phyloP scores from a whole-genome alignment of 2,797 vertebrate species.

The Notamacropus eugenii region DNA sequence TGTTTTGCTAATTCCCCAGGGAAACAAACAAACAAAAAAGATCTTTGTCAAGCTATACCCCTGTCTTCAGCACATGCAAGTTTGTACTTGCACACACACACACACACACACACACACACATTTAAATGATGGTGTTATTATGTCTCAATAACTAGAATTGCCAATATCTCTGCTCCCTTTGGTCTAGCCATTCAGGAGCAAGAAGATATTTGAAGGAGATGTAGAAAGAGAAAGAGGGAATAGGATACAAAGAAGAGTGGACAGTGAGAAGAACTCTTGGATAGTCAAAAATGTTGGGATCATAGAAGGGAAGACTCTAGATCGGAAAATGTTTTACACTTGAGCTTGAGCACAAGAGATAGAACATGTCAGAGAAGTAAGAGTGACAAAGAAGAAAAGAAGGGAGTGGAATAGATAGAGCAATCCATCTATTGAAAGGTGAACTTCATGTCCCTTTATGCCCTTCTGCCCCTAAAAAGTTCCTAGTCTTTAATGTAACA shows the following conservation, averaged over 20 bases:
- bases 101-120: no score
- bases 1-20: not conserved
- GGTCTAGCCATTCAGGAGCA: no score
- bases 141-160: no score
- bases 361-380: not conserved
- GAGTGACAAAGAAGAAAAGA: not conserved
- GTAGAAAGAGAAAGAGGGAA: no score
- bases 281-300: not conserved
- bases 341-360: not conserved
- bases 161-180: no score
- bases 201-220: no score
- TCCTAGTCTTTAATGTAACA: not conserved
- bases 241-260: not conserved
- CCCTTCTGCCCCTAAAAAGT: not conserved
- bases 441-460: not conserved
- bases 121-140: no score
- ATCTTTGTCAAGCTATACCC: not conserved
- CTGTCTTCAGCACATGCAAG: no score
- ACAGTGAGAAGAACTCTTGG: not conserved
- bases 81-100: no score
- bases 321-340: not conserved
- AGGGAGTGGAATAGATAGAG: not conserved
- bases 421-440: not conserved
- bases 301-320: not conserved
- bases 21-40: not conserved